phyloP scores from a whole-genome alignment of 2,113 vertebrate species.

The Nothobranchius kuhntae region DNA sequence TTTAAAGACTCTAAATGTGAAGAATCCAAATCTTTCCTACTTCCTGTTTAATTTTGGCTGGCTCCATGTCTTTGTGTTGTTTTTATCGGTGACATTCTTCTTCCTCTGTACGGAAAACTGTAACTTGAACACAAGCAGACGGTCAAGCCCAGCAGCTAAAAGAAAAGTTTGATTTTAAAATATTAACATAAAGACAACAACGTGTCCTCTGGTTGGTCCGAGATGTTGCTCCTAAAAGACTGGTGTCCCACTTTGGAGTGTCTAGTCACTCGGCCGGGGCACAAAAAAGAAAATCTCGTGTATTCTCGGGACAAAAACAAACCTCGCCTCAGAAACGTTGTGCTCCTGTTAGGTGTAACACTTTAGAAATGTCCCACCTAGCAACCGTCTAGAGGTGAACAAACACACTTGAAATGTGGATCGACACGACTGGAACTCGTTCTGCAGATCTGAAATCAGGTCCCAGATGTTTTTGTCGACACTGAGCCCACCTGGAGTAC shows the following conservation, averaged over 20 bases:
- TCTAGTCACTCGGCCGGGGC: slow-evolving; percentile 20
- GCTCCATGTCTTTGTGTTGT: slow-evolving; percentile 50
- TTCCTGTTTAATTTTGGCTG: slow-evolving; percentile 9
- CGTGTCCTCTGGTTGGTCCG: slow-evolving; percentile 1
- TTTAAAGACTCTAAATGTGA: slow-evolving; percentile 68
- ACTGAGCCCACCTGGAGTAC: slow-evolving; percentile 52
- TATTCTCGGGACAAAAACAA: slow-evolving; percentile 18
- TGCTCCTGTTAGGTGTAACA: slow-evolving; percentile 45
- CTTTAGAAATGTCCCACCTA: slow-evolving; percentile 24
- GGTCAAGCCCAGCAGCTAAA: slow-evolving; percentile 42
- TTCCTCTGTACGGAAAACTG: slow-evolving; percentile 22
- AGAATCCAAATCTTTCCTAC: slow-evolving; percentile 43
- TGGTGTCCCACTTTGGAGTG: slow-evolving; percentile 23
- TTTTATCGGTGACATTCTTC: slow-evolving; percentile 29
- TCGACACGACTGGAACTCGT: slow-evolving; percentile 50
- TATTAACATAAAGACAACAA: slow-evolving; percentile 23
- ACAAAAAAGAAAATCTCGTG: slow-evolving; percentile 11
- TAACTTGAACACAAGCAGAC: slow-evolving; percentile 19
- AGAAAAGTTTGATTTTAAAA: background rate
- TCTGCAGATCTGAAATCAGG: slow-evolving; percentile 47
- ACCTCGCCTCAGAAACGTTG: slow-evolving; percentile 45
- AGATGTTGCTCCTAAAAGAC: background rate
- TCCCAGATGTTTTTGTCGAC: slow-evolving; percentile 56
- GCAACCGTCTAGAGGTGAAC: slow-evolving; percentile 33
- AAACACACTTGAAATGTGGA: slow-evolving; percentile 46